Conservation (phyloP, 2,888 invertebrate species). For the Phorcus lineatus region DNA sequence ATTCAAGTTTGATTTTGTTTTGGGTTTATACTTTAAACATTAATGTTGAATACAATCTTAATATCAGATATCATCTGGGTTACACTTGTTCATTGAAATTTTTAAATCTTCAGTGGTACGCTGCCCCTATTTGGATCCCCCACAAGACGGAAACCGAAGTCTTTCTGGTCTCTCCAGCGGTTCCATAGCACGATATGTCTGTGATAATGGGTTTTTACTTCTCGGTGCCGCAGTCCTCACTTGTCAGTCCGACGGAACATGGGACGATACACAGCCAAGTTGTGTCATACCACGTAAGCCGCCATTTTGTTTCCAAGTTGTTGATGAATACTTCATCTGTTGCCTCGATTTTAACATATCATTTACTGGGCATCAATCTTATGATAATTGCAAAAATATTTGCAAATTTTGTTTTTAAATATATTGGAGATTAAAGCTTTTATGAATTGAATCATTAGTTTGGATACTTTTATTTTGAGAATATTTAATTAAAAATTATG, state of each 20-base stretch:
- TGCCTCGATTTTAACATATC: no score
- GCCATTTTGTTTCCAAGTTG: background rate
- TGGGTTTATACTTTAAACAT: background rate
- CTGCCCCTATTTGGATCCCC: slow-evolving; percentile 52
- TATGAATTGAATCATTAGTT: no score
- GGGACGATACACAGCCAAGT: slow-evolving; percentile 47
- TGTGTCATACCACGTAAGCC: slow-evolving; percentile 49
- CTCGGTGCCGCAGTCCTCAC: slow-evolving; percentile 34
- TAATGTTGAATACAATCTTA: background rate
- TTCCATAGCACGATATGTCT: slow-evolving; percentile 50
- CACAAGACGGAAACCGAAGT: slow-evolving; percentile 56
- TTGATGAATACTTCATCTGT: background rate
- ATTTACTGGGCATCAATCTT: no score
- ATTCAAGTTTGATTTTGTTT: no score
- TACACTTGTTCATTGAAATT: background rate
- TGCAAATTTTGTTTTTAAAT: no score
- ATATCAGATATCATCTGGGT: background rate
- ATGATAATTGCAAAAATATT: no score
- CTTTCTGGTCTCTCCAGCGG: slow-evolving; percentile 49
- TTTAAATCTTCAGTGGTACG: slow-evolving; percentile 51
- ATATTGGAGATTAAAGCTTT: no score
- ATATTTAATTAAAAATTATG: no score
- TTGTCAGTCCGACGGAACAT: slow-evolving; percentile 52
- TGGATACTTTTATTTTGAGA: no score
- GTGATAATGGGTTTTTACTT: slow-evolving; percentile 45